phyloP scores from a whole-genome alignment of 1,140 invertebrate genomes.

The Steinernema feltiae region DNA sequence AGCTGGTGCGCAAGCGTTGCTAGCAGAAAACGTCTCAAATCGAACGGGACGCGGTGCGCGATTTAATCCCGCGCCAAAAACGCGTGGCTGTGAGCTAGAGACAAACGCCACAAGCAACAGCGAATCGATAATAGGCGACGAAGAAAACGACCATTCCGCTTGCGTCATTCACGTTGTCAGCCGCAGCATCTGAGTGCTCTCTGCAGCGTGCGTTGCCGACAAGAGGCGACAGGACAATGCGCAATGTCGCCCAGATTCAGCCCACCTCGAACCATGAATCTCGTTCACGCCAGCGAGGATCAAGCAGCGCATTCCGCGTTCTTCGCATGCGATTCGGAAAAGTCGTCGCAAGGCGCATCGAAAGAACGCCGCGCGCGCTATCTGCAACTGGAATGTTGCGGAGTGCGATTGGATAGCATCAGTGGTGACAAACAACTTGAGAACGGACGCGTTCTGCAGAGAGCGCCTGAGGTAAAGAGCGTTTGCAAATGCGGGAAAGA shows the following conservation, averaged over 20 bases:
- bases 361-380: too few relatives aligned
- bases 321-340: too few relatives aligned
- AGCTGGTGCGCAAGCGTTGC: too few relatives aligned
- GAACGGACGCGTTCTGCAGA: background rate
- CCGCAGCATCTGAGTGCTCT: too few relatives aligned
- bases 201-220: background rate
- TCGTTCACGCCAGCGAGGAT: too few relatives aligned
- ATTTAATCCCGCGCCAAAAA: background rate
- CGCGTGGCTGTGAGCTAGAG: background rate
- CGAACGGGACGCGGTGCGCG: background rate
- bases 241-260: too few relatives aligned
- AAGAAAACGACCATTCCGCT: background rate
- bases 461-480: background rate
- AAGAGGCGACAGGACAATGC: too few relatives aligned
- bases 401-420: background rate
- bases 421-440: background rate
- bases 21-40: background rate
- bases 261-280: too few relatives aligned
- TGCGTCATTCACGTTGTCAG: background rate
- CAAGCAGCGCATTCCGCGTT: too few relatives aligned
- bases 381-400: too few relatives aligned
- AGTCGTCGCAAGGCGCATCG: background rate
- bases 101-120: background rate
- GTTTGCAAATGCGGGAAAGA: background rate
- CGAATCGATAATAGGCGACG: background rate